phyloP scores from a whole-genome alignment of 2,797 vertebrate genomes.

The Diceros bicornis region DNA sequence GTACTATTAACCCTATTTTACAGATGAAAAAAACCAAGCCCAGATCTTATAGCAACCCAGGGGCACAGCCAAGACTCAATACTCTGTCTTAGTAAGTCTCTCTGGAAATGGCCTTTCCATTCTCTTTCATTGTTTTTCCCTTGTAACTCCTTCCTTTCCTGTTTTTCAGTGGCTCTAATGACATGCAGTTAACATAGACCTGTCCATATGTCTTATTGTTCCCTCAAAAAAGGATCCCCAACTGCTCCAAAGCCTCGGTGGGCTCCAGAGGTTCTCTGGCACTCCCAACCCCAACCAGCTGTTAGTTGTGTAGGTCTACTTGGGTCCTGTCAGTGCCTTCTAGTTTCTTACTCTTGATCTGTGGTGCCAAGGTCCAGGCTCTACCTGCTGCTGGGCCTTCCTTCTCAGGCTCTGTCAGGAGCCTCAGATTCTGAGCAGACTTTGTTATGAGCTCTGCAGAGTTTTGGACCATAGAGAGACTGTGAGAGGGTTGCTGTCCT shows the following conservation, averaged over 20 bases:
- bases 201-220: not conserved
- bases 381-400: not conserved
- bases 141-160: not conserved
- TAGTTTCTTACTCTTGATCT: not conserved
- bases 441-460: not conserved
- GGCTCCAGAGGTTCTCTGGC: not conserved
- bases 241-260: not conserved
- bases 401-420: not conserved
- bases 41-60: not conserved
- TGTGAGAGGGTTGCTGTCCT: not conserved
- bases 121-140: not conserved
- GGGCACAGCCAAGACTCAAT: not conserved
- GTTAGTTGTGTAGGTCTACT: not conserved
- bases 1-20: not conserved
- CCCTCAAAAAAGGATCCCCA: not conserved
- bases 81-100: not conserved
- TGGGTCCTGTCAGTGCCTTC: not conserved
- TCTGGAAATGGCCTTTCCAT: not conserved
- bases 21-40: not conserved
- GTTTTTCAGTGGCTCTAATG: not conserved
- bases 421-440: not conserved
- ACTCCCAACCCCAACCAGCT: not conserved
- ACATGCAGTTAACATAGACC: not conserved
- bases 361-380: not conserved
- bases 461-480: no score